Evolutionary conservation across 2,888 invertebrate genomes (phyloP), one percentile per base, ranked within the genome.

Genomic region (Hypomecis punctinalis): DNA sequence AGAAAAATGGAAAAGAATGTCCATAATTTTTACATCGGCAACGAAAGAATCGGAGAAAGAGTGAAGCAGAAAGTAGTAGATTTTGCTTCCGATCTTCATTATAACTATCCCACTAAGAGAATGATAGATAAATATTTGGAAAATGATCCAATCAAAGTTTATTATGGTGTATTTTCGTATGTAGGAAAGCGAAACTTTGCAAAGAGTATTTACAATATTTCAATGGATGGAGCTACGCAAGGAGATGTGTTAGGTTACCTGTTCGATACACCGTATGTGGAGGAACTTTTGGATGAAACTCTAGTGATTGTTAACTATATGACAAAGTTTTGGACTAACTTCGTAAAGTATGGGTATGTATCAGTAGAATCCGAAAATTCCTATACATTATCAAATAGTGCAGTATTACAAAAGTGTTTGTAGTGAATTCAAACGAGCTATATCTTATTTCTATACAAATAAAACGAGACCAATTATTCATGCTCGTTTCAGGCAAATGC

Each of bases 161-260:
- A 77, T 62, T 75, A 80, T 51, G 85, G 85, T 46, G 45, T 88
- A 10, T 89, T 89, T 58, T 75, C 77, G 0, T 88, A 86, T 47
- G 74, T 73, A n/a, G 86, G 89, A 5, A 75, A 67, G 0, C 79
- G 86, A 53, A 84, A 87, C 62, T 80, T 80, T 45, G 63, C 70
- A 0, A 85, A 84, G 66, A 57, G 61, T 5, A 68, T 60, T 62
- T 46, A 61, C 23, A 80, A 80, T 63, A 36, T 83, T 61, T 78
- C 74, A 5, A 56, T 61, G 45, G 70, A 72, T 11, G 82, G 83
- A 0, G 81, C 74, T 5, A 47, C 74, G 0, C 82, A 80, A 62
- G 79, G 76, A 7, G 84, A 84, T 64, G 82, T 83, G 60, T 59
- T 83, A 4, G 76, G 82, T 23, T 85, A 84, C 67, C 66, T 85